Evolutionary conservation across 2,113 vertebrate species (phyloP), one percentile per base, ranked within the genome.

Genomic region (Scopus umbretta): DNA sequence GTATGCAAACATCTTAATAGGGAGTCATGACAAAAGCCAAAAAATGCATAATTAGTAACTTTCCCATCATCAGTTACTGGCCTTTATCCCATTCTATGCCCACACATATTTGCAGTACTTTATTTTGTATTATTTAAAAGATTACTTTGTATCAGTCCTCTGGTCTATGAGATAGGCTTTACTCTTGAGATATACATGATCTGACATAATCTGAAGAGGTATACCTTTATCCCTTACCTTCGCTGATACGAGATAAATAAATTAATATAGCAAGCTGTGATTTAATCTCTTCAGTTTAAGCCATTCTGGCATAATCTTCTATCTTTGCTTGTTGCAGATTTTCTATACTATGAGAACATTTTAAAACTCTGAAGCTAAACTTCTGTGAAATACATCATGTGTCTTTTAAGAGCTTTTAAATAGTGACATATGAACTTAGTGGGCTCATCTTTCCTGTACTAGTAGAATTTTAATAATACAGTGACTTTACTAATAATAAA

Each of bases 191-290:
- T 72, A 38, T 49, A 58, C 36, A 36, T 72, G 40, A 80, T 66
- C 62, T 95, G 73, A 91, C 43, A 62, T 45, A 81, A 78, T 82
- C 84, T 84, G 62, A 91, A 94, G 70, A 76, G 36, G 32, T 68
- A 42, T 19, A 78, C 11, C 5, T 53, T 92, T 53, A 84, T 10
- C 11, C 9, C 56, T 92, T 50, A 81, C 15, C 13, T 76, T 49
- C 58, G 42, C 58, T 92, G 91, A 88, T 85, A 87, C 11, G 49
- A 91, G 25, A 82, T 82, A 94, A 92, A 93, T 59, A 92, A 93
- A 76, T 86, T 84, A 85, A 52, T 49, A 36, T 43, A 61, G 56
- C 45, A 89, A 76, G 14, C 16, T 71, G 53, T 59, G 80, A 85
- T 92, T 89, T 92, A 86, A 92, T 92, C 63, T 89, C 40, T 61